Evolutionary conservation across 1,140 invertebrate species (phyloP), one percentile per base, ranked within the genome.

Genomic region (Apocrypta bakeri): DNA sequence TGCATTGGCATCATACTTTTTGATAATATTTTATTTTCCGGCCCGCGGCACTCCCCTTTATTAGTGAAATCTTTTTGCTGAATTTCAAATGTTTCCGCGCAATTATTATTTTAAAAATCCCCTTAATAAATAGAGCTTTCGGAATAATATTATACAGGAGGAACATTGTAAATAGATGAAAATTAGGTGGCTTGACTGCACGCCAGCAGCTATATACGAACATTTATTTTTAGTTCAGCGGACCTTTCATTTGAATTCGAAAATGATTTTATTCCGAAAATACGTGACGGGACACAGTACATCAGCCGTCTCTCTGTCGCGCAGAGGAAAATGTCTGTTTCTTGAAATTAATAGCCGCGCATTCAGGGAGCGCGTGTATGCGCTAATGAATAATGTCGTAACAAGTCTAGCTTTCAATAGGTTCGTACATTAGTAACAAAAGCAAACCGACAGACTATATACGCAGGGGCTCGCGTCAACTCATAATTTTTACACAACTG

Each of bases 381-480:
- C 61, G 8, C 31, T 80, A 80, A 80, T 64, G 79, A 80, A 80
- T 80, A 24, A 80, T 61, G 56, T 56, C 27, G 31, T 61, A 72
- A 72, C 78, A 72, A 79, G 27, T 72, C 78, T 79, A 72, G 79
- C 31, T 81, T 74, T 81, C 79, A 74, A 81, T 81, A 81, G 79
- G 31, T 56, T 31, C 69, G 25, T 66, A 42, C 63, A 78, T 68
- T 68, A 71, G 77, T 25, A 21, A 14, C 63, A 2, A 61, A n/a
- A n/a, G 29, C 31, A 12, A 17, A 2, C 69, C 12, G 79, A 81
- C 61, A 73, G 33, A 12, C 9, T 21, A 40, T 6, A 31, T 24
- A 4, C 29, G 29, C 40, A 73, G 71, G 3, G 68, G 21, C 63
- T n/a, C 29, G 21, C 27, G 74, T 73, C 71, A n/a, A n/a, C 27